phyloP scores from a whole-genome alignment of 2,113 vertebrate genomes.

The Bubo scandiacus region DNA sequence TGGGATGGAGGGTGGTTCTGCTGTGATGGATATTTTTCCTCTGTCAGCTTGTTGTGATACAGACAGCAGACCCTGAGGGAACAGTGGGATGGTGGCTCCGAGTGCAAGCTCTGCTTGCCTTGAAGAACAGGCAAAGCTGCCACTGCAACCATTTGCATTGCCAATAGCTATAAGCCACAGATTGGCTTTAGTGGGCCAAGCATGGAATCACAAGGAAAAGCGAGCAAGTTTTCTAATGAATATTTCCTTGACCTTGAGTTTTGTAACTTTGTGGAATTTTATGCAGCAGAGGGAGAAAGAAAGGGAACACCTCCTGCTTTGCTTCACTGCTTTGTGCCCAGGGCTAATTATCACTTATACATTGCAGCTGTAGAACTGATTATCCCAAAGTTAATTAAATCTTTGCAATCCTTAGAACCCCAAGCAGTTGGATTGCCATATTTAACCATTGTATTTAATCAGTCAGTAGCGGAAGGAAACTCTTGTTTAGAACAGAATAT shows the following conservation, averaged over 20 bases:
- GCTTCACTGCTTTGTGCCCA: background rate
- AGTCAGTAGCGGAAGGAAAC: background rate
- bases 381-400: background rate
- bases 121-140: background rate
- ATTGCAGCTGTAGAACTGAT: background rate
- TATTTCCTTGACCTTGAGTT: background rate
- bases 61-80: background rate
- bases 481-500: background rate
- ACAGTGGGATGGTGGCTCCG: background rate
- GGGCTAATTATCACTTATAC: background rate
- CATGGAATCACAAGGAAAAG: background rate
- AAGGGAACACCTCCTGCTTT: background rate
- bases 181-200: background rate
- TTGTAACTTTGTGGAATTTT: background rate
- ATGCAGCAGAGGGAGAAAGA: background rate
- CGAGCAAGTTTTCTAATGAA: background rate
- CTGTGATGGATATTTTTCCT: background rate
- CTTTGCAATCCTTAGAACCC: background rate
- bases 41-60: background rate
- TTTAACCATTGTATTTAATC: slow-evolving; percentile 26
- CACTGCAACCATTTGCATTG: background rate
- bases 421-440: background rate
- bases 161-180: background rate
- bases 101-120: background rate
- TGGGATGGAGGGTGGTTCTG: background rate